phyloP scores from a whole-genome alignment of 1,140 invertebrate genomes.

The Acyrthosiphon pisum region DNA sequence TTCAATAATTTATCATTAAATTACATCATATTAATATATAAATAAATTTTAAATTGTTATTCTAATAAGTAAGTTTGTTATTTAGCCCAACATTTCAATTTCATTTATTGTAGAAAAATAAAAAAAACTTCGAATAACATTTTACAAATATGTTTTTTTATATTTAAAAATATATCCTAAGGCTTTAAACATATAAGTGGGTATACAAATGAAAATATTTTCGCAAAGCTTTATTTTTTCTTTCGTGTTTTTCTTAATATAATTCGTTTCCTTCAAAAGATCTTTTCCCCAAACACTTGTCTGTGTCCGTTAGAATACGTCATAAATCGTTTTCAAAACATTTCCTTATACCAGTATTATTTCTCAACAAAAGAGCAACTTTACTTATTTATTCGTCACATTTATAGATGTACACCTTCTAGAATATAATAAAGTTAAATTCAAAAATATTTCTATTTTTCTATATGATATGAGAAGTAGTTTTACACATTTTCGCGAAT shows the following conservation, averaged over 20 bases:
- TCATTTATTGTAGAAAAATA: neutral
- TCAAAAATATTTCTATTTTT: neutral
- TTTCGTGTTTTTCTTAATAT: neutral
- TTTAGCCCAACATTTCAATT: neutral
- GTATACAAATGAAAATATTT: slow-evolving; percentile 1
- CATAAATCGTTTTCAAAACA: slow-evolving; percentile 34
- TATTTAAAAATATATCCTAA: neutral
- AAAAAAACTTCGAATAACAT: neutral
- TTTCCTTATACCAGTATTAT: neutral
- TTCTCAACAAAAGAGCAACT: neutral
- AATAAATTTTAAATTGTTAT: no score
- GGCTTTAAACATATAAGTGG: neutral
- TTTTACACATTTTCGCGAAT: neutral
- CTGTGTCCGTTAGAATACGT: neutral
- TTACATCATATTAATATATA: no score
- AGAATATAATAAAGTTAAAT: neutral
- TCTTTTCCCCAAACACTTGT: neutral
- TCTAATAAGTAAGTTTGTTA: neutral
- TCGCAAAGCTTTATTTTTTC: neutral
- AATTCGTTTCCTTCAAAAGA: slow-evolving; percentile 22
- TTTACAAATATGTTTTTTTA: neutral
- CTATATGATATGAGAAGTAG: neutral
- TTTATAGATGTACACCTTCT: neutral
- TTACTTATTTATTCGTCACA: neutral
- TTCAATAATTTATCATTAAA: no score